Evolutionary conservation across 2,888 invertebrate genomes (phyloP).

Genomic region (Idaea biselata): DNA sequence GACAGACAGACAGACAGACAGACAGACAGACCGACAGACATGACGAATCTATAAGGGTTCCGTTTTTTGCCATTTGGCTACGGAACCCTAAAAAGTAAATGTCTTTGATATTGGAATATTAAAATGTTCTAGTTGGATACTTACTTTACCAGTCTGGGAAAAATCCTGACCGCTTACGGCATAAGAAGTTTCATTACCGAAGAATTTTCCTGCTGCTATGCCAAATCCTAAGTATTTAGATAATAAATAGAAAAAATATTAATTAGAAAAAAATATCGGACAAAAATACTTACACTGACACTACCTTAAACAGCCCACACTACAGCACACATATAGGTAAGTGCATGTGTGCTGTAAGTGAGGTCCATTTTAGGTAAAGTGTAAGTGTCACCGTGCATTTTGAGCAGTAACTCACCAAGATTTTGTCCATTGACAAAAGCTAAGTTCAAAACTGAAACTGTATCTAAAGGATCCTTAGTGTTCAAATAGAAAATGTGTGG

Average conservation of each 20-base stretch:
- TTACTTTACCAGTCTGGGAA: conserved; percentile 35
- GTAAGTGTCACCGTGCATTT: too few species aligned
- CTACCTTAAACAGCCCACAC: too few species aligned
- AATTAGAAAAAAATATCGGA: not conserved
- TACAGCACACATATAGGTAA: too few species aligned
- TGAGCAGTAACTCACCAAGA: not conserved
- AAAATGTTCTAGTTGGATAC: conserved; percentile 9
- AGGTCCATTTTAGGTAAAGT: too few species aligned
- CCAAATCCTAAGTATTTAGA: conserved; percentile 38
- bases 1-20: too few species aligned
- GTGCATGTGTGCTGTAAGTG: too few species aligned
- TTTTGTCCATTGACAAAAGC: not conserved
- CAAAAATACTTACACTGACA: too few species aligned
- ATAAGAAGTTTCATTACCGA: conserved; percentile 31
- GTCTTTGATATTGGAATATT: not conserved
- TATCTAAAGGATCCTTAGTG: conserved; percentile 11
- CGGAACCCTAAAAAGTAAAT: too few species aligned
- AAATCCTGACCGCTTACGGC: conserved; percentile 34
- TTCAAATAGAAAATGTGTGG: conserved; percentile 22
- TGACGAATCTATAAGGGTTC: too few species aligned
- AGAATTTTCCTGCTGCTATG: conserved; percentile 36
- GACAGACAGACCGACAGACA: too few species aligned
- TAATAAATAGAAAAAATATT: conserved; percentile 18
- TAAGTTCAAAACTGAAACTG: not conserved
- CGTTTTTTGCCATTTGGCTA: too few species aligned